These are phyloP conservation scores for Vultur gryphus DNA, from an alignment of 2,797 vertebrate genomes.

Conservation along the genomic window DNA sequence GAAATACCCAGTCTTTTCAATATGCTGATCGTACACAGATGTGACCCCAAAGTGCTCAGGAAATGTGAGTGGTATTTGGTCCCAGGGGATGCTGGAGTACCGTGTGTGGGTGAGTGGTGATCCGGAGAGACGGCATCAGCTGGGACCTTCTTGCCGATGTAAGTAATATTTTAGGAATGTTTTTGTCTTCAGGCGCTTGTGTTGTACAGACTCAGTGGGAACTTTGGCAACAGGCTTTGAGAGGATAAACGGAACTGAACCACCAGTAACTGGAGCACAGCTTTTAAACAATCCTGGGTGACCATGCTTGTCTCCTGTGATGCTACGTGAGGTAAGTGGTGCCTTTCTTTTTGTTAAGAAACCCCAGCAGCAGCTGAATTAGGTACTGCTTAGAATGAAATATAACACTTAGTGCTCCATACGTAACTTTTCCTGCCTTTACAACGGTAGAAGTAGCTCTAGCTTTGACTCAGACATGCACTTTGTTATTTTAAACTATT, in stretches of 20 bases:
- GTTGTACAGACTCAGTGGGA: background rate
- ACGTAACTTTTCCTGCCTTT: background rate
- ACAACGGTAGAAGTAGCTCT: background rate
- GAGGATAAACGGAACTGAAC: background rate
- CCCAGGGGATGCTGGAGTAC: background rate
- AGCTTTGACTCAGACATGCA: rapidly evolving
- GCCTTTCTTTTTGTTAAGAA: background rate
- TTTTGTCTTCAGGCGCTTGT: background rate
- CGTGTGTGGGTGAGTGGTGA: rapidly evolving
- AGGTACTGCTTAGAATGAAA: background rate
- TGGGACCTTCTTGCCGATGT: rapidly evolving
- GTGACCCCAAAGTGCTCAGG: rapidly evolving
- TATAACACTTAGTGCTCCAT: background rate
- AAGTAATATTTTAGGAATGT: background rate
- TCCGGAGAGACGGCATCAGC: rapidly evolving
- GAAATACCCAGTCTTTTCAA: rapidly evolving
- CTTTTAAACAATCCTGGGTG: background rate
- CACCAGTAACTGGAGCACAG: background rate
- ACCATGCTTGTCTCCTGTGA: rapidly evolving
- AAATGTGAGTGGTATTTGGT: rapidly evolving
- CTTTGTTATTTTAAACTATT: background rate
- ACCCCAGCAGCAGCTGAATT: background rate
- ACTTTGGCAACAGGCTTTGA: background rate
- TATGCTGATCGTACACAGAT: rapidly evolving
- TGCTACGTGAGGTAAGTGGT: rapidly evolving